These are phyloP conservation scores for Tethya wilhelma DNA, from an alignment of 37 sponge, comb jelly and placozoan genomes.

Conservation along the genomic window DNA sequence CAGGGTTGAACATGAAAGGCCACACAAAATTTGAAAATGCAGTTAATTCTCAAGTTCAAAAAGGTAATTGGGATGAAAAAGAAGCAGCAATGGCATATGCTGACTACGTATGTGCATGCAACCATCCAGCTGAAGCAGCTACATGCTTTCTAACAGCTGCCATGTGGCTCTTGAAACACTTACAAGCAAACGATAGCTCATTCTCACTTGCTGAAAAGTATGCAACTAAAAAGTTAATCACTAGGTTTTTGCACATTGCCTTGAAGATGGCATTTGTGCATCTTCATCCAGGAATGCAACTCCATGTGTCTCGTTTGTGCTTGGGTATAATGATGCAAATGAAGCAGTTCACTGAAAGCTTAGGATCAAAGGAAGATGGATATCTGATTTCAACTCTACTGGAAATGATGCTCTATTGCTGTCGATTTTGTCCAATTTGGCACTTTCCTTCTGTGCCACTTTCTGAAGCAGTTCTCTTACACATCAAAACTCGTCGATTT, in stretches of 20 bases:
- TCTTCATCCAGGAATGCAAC: constrained; percentile 74
- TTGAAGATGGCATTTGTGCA: constrained; percentile 12
- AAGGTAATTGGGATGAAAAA: constrained; percentile 26
- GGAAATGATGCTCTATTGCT: constrained; percentile 5
- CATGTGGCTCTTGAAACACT: no score
- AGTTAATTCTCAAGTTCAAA: no score
- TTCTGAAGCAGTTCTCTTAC: constrained; percentile 63
- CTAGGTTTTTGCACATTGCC: no score
- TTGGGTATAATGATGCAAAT: constrained; percentile 17
- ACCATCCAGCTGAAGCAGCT: constrained; percentile 60
- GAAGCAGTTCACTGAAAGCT: neutral
- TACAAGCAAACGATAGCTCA: no score
- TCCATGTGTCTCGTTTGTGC: constrained; percentile 45
- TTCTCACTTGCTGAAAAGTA: neutral
- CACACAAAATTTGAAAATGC: neutral
- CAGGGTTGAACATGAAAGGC: neutral
- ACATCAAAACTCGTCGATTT: constrained; percentile 30
- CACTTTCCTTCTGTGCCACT: constrained; percentile 51
- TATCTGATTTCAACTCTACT: constrained; percentile 15
- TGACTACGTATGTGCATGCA: constrained; percentile 51
- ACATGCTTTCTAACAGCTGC: constrained; percentile 57
- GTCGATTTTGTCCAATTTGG: constrained; percentile 74
- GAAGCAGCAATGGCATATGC: constrained; percentile 65
- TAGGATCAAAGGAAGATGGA: constrained; percentile 19
- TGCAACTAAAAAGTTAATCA: constrained; percentile 26